Percentiles rank a stretch among this genome's conserved stretches.
Conservation (phyloP, 1,140 invertebrate genomes). For the Nasonia vitripennis region DNA sequence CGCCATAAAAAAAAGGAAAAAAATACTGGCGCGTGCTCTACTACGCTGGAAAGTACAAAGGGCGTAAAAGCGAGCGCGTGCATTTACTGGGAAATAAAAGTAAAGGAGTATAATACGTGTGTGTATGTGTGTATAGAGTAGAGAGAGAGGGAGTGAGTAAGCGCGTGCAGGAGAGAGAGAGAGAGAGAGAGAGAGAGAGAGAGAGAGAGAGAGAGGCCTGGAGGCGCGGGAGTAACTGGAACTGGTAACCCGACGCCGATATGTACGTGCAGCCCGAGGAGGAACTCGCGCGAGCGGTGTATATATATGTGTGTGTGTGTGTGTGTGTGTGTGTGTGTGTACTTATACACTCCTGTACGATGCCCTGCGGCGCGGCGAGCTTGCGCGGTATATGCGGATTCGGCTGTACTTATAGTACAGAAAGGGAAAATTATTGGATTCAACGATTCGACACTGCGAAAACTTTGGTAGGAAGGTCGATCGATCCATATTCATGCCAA, state of each 20-base stretch:
- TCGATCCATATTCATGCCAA: too few species aligned
- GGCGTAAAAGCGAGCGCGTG: slow-evolving; percentile 40
- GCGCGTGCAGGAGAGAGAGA: neutral
- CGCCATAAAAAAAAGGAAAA: neutral
- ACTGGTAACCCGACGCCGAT: slow-evolving; percentile 60
- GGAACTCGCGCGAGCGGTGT: neutral
- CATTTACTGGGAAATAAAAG: slow-evolving; percentile 59
- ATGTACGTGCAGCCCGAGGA: slow-evolving; percentile 8
- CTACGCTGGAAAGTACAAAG: neutral
- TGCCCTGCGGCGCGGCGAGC: slow-evolving; percentile 15
- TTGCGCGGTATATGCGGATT: slow-evolving; percentile 11
- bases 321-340: too few species aligned
- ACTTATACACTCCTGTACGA: too few species aligned
- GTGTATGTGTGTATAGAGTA: slow-evolving; percentile 56
- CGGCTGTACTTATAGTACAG: neutral
- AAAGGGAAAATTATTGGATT: too few species aligned
- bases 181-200: neutral
- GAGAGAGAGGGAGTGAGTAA: neutral
- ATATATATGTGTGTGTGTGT: too few species aligned
- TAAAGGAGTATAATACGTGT: slow-evolving; percentile 51
- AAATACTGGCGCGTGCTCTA: neutral
- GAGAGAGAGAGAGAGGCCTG: slow-evolving; percentile 47
- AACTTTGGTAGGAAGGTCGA: too few species aligned
- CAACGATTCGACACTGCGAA: too few species aligned
- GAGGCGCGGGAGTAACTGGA: slow-evolving; percentile 67